phyloP scores from a whole-genome alignment of 2,113 vertebrate species.

The Aegotheles bennettii region DNA sequence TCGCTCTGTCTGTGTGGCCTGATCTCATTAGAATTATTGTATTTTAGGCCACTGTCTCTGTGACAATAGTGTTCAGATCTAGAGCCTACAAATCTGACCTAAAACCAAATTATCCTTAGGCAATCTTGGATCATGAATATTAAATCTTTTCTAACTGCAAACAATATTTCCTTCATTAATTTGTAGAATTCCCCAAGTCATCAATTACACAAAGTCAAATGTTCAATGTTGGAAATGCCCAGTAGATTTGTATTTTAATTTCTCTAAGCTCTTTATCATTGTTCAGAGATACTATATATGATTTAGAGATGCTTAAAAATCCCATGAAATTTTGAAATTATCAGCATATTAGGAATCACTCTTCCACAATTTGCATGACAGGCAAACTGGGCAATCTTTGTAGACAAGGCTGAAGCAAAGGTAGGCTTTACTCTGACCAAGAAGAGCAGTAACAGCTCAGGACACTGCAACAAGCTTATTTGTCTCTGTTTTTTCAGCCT shows the following conservation, averaged over 20 bases:
- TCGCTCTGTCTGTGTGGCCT: not conserved
- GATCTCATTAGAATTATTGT: not conserved
- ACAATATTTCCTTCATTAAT: slow-evolving; percentile 43
- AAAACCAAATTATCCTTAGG: slow-evolving; percentile 21
- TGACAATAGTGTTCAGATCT: not conserved
- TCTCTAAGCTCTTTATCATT: slow-evolving; percentile 1
- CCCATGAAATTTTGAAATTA: not conserved
- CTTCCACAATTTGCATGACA: not conserved
- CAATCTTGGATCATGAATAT: not conserved
- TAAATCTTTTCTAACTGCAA: slow-evolving; percentile 19
- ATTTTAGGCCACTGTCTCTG: not conserved
- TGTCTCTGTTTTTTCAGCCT: not conserved
- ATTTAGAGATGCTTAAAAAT: not conserved
- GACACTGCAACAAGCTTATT: not conserved
- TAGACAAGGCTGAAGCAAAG: not conserved
- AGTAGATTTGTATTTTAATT: slow-evolving; percentile 43
- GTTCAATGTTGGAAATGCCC: slow-evolving; percentile 7
- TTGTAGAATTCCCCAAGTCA: slow-evolving; percentile 27
- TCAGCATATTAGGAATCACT: not conserved
- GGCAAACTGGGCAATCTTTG: not conserved
- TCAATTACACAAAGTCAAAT: slow-evolving; percentile 1
- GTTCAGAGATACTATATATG: not conserved
- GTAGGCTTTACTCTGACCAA: not conserved
- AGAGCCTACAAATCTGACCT: not conserved
- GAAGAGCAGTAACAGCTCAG: not conserved